A percentile compares a stretch with the other conserved stretches of the same genome.
Conservation (phyloP, 2,888 invertebrate genomes). For the Harpagoxenus sublaevis region DNA sequence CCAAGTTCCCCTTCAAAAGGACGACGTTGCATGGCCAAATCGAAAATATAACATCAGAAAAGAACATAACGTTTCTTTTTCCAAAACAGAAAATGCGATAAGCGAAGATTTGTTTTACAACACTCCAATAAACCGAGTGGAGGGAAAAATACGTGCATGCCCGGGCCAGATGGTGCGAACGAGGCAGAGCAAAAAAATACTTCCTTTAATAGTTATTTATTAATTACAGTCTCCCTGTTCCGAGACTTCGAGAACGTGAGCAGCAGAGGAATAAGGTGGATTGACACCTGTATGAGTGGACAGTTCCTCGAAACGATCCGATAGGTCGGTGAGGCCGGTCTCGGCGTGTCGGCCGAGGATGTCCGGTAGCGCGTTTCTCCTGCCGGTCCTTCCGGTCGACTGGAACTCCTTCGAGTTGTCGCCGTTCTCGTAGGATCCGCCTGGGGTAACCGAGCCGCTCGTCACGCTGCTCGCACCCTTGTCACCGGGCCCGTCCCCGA, state of each 20-base stretch:
- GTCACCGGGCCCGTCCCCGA: conserved; percentile 57
- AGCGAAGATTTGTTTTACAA: not conserved
- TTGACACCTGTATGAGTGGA: conserved; percentile 88
- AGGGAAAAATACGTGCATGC: no score
- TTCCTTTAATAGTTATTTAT: not conserved
- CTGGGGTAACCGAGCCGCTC: conserved; percentile 81
- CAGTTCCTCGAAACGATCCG: conserved; percentile 91
- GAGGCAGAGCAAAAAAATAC: not conserved
- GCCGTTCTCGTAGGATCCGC: conserved; percentile 84
- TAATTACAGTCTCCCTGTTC: not conserved
- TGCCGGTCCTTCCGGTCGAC: conserved; percentile 94
- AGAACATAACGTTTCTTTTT: not conserved
- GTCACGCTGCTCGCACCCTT: conserved; percentile 56
- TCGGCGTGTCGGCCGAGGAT: conserved; percentile 92
- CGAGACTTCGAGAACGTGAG: not conserved
- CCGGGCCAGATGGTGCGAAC: not conserved
- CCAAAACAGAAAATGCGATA: not conserved
- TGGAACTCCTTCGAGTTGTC: conserved; percentile 92
- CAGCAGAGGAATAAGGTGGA: not conserved
- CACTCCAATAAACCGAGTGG: not conserved
- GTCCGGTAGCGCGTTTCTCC: conserved; percentile 95
- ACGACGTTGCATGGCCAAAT: not conserved
- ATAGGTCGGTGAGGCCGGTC: conserved; percentile 92
- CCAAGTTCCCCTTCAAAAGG: not conserved
- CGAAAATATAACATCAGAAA: not conserved